These are phyloP conservation scores for Platichthys flesus DNA, from an alignment of 2,113 vertebrate genomes.

Conservation along the genomic window DNA sequence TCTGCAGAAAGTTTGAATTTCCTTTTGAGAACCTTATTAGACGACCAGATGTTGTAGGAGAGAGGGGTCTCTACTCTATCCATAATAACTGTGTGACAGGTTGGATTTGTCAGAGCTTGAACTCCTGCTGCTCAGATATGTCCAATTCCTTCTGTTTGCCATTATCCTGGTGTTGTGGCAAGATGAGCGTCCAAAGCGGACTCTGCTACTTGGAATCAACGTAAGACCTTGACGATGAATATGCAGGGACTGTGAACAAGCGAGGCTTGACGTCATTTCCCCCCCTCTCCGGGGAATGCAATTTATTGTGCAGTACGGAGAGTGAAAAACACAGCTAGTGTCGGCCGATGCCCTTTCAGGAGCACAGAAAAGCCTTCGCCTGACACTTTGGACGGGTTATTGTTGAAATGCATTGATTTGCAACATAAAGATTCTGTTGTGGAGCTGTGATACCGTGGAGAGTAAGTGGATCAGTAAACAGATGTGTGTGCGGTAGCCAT, in stretches of 20 bases:
- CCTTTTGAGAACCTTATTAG: neutral
- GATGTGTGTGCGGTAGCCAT: conserved; percentile 27
- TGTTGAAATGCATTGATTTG: conserved; percentile 43
- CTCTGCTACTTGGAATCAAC: conserved; percentile 25
- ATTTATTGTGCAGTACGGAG: conserved; percentile 66
- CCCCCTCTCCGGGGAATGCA: conserved; percentile 58
- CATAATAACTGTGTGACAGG: neutral
- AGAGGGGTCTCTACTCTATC: too few species aligned
- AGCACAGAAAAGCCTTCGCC: conserved; percentile 45
- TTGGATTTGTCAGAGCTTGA: conserved; percentile 9
- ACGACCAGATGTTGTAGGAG: neutral
- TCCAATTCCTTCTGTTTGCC: conserved; percentile 13
- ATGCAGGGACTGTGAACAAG: conserved; percentile 60
- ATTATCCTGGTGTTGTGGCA: neutral
- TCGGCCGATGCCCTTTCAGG: conserved; percentile 50
- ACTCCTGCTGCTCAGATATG: conserved; percentile 22
- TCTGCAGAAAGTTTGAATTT: neutral
- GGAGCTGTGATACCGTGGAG: conserved; percentile 47
- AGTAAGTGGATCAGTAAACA: conserved; percentile 47
- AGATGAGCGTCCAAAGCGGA: conserved; percentile 22
- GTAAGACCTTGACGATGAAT: conserved; percentile 62
- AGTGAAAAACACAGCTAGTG: conserved; percentile 45
- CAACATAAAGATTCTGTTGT: conserved; percentile 46
- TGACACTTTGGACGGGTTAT: conserved; percentile 23
- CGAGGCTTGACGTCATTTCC: conserved; percentile 70